Evolutionary conservation across 2,888 invertebrate species (phyloP).

Genomic region (Napeogenes inachia): DNA sequence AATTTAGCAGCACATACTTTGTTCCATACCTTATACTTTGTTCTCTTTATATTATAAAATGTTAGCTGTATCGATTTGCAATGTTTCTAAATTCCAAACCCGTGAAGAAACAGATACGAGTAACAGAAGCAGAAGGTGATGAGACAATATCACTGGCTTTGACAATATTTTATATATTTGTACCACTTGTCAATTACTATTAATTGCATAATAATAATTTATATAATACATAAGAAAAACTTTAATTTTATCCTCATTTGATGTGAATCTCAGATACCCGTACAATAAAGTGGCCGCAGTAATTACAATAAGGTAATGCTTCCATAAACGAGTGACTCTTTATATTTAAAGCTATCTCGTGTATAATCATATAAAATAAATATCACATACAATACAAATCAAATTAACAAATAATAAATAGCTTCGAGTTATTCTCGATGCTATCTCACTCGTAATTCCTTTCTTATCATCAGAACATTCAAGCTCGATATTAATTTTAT

Average conservation of each 20-base stretch:
- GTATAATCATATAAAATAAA: constrained; percentile 31
- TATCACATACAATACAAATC: constrained; percentile 19
- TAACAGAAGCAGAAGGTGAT: too few relatives aligned
- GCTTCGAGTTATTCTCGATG: constrained; percentile 29
- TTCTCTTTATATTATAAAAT: too few relatives aligned
- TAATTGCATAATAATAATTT: too few relatives aligned
- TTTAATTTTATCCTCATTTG: constrained; percentile 24
- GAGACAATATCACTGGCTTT: too few relatives aligned
- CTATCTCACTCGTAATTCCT: constrained; percentile 27
- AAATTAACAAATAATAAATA: constrained; percentile 31
- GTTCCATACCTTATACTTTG: too few relatives aligned
- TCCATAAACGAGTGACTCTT: constrained; percentile 26
- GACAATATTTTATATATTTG: too few relatives aligned
- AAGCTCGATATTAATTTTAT: constrained; percentile 47
- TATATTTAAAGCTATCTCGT: constrained; percentile 30
- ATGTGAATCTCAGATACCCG: constrained; percentile 24
- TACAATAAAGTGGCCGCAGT: constrained; percentile 25
- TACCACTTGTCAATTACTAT: too few relatives aligned
- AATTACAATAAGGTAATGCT: constrained; percentile 31
- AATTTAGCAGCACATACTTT: too few relatives aligned
- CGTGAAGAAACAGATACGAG: too few relatives aligned
- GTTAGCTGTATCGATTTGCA: too few relatives aligned
- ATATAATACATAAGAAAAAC: too few relatives aligned
- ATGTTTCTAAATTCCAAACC: too few relatives aligned
- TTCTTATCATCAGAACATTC: constrained; percentile 25